Evolutionary conservation across 2,888 invertebrate species (phyloP), one percentile per base, ranked within the genome.

Genomic region (Agrochola lota): DNA sequence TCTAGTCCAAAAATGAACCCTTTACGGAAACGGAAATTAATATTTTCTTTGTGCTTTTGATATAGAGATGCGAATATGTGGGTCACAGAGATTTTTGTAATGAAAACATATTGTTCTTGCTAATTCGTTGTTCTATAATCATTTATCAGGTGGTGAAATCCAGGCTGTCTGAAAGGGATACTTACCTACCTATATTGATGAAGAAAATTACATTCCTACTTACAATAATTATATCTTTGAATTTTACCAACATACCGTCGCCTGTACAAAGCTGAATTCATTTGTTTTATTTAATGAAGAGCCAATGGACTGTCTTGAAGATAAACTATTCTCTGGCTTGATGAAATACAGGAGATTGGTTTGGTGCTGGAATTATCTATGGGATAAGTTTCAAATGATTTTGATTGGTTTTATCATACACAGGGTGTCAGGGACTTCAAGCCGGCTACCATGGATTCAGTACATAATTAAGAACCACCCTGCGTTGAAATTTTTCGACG

Each of bases 21-120:
- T 88, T 90, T 88, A 78, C 84, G 81, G 85, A 81, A 88, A 88
- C 92, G 92, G 91, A 92, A 93, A 93, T 92, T 91, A 93, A 92
- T 91, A 91, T 91, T 91, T 90, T 84, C 91, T 92, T 92, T 92
- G 90, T 92, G 83, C 84, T 84, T 85, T 87, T 85, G 82, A 85
- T 89, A 87, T 87, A 86, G 80, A 87, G 83, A 85, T 79, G 69
- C 59, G 79, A 79, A 82, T 83, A 85, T 90, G 76, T 88, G 83
- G 89, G 86, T 86, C 87, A 72, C 71, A 70, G 80, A 83, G 69
- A 84, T 85, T 80, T 76, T 78, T 76, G 57, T 68, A 82, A 79
- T 70, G 76, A 83, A 69, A 69, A 85, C 78, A 84, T 82, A 74
- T 74, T 74, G 71, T 84, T 84, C 83, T 85, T 77, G 73, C n/a